These are phyloP conservation scores for Callipepla squamata DNA, from an alignment of 2,113 vertebrate species.

Conservation along the genomic window DNA sequence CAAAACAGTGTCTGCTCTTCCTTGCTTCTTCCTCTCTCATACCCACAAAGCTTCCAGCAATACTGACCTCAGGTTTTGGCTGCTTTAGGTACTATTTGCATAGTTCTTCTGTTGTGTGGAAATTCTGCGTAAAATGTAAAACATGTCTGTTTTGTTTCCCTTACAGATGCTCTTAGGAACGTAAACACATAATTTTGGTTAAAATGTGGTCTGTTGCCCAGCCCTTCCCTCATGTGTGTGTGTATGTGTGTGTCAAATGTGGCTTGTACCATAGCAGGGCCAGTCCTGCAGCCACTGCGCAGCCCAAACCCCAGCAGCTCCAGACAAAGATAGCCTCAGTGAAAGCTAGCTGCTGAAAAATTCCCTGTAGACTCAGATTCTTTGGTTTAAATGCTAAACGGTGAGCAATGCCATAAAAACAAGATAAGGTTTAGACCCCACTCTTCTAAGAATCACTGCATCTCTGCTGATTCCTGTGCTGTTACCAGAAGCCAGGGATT, in stretches of 20 bases:
- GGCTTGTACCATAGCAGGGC: not conserved
- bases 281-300: not conserved
- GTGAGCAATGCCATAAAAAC: not conserved
- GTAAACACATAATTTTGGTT: constrained; percentile 69
- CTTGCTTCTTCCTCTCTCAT: not conserved
- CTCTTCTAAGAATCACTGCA: not conserved
- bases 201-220: not conserved
- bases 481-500: not conserved
- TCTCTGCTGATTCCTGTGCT: not conserved
- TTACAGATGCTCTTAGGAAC: constrained; percentile 63
- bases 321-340: not conserved
- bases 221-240: not conserved
- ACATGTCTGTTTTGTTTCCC: constrained; percentile 54
- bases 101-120: constrained; percentile 35
- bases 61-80: not conserved
- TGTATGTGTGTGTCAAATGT: not conserved
- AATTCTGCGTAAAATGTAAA: constrained; percentile 51
- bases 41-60: not conserved
- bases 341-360: not conserved
- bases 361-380: not conserved
- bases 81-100: constrained; percentile 14
- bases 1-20: not conserved
- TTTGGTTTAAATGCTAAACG: not conserved
- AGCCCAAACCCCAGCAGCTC: not conserved
- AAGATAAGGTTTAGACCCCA: not conserved